These are phyloP conservation scores for Lordiphosa clarofinis DNA, from an alignment of 1,140 invertebrate species.

Conservation along the genomic window DNA sequence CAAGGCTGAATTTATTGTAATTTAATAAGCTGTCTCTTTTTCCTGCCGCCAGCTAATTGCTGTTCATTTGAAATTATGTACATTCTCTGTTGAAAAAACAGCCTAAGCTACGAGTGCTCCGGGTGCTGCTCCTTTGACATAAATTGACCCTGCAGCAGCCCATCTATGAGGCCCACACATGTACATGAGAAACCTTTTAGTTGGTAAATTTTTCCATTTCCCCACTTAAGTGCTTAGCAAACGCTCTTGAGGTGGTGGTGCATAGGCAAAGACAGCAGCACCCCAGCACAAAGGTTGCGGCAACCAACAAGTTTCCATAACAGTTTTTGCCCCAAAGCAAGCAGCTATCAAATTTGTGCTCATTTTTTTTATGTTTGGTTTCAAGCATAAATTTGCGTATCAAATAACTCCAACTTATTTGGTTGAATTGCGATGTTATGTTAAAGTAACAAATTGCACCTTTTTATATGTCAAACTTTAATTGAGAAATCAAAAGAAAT, in stretches of 20 bases:
- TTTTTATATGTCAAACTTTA: too few species aligned
- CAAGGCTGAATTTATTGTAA: slow-evolving; percentile 55
- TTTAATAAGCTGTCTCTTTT: slow-evolving; percentile 55
- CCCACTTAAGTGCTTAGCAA: slow-evolving; percentile 6
- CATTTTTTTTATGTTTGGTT: too few species aligned
- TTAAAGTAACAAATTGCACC: too few species aligned
- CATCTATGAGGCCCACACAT: slow-evolving; percentile 11
- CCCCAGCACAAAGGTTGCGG: too few species aligned
- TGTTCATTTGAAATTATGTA: slow-evolving; percentile 12
- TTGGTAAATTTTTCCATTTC: slow-evolving; percentile 8
- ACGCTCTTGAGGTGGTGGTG: slow-evolving; percentile 11
- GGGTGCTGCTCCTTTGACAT: slow-evolving; percentile 3
- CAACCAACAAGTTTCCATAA: too few species aligned
- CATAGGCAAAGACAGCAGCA: too few species aligned
- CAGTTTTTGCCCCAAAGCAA: too few species aligned
- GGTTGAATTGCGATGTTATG: too few species aligned
- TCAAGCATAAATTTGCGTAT: too few species aligned
- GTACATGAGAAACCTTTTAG: slow-evolving; percentile 67
- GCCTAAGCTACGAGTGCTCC: background rate
- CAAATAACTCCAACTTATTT: too few species aligned
- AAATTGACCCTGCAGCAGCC: slow-evolving; percentile 7
- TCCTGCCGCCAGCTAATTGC: slow-evolving; percentile 59
- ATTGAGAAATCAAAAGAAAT: too few species aligned
- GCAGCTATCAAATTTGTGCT: too few species aligned
- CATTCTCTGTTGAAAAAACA: slow-evolving; percentile 33